Evolutionary conservation across 2,888 invertebrate species (phyloP).

Genomic region (Panopea generosa): DNA sequence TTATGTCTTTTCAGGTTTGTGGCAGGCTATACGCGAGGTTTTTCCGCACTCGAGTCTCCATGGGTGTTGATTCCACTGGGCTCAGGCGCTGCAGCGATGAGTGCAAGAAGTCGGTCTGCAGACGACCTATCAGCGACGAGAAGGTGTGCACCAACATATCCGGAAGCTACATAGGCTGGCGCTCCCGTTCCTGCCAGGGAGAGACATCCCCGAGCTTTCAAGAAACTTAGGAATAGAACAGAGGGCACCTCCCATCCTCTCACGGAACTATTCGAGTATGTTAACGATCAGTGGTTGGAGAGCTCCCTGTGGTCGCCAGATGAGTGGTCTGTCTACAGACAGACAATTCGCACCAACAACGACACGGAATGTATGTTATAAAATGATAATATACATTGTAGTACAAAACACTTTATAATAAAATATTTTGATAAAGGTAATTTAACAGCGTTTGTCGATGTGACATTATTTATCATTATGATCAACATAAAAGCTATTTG

Average conservation of each 20-base stretch:
- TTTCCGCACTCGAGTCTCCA: conserved; percentile 9
- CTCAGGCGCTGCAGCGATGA: conserved; percentile 33
- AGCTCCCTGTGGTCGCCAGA: no score
- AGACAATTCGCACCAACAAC: no score
- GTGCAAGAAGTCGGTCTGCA: conserved; percentile 22
- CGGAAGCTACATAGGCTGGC: conserved; percentile 28
- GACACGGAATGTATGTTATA: no score
- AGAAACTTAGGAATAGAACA: conserved; percentile 5
- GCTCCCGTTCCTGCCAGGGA: conserved; percentile 35
- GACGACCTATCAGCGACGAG: conserved; percentile 24
- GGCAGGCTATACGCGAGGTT: conserved; percentile 27
- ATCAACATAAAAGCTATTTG: no score
- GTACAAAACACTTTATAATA: no score
- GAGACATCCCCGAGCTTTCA: conserved; percentile 35
- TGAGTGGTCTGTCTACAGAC: no score
- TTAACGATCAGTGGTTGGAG: no score
- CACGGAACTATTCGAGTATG: no score
- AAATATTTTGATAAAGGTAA: no score
- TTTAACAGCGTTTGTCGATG: no score
- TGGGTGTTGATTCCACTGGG: conserved; percentile 44
- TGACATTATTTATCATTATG: no score
- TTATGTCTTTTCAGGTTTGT: conserved; percentile 31
- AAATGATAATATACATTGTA: no score
- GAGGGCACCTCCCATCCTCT: background rate
- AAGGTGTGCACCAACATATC: conserved; percentile 13